Evolutionary conservation across 1,140 invertebrate genomes (phyloP).

Genomic region (Diachasmimorpha longicaudata): DNA sequence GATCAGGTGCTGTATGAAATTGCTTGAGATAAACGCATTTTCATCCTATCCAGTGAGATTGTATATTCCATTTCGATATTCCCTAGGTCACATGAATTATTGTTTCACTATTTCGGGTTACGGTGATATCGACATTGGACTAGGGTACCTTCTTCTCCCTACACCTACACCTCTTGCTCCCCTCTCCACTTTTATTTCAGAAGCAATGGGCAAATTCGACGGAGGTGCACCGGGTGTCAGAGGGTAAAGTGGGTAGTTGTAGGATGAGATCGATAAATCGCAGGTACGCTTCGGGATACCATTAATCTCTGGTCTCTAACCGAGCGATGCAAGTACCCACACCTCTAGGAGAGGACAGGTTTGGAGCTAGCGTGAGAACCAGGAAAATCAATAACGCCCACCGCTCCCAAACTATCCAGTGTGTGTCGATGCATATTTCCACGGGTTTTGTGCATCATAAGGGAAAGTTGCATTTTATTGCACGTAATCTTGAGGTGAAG

Average conservation of each 20-base stretch:
- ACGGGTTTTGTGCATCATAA: neutral
- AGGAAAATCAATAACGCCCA: neutral
- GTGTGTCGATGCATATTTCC: neutral
- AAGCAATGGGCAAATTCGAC: neutral
- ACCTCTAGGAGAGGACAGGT: neutral
- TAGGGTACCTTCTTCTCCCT: neutral
- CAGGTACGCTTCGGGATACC: conserved; percentile 17
- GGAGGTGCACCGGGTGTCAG: neutral
- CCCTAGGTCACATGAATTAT: neutral
- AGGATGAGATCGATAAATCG: conserved; percentile 23
- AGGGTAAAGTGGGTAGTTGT: neutral
- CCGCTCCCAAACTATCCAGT: neutral
- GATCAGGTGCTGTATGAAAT: conserved; percentile 20
- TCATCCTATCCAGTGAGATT: neutral
- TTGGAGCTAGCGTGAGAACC: neutral
- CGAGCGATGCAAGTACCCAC: neutral
- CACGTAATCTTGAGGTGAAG: no score
- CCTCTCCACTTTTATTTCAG: neutral
- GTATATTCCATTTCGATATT: conserved; percentile 3
- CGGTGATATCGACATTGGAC: neutral
- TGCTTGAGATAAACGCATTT: conserved; percentile 16
- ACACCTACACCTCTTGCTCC: no score
- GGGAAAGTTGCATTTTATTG: no score
- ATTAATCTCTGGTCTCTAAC: conserved; percentile 21
- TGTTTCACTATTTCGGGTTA: neutral